Conservation (phyloP, 1,140 invertebrate species). For the Radopholus similis region DNA sequence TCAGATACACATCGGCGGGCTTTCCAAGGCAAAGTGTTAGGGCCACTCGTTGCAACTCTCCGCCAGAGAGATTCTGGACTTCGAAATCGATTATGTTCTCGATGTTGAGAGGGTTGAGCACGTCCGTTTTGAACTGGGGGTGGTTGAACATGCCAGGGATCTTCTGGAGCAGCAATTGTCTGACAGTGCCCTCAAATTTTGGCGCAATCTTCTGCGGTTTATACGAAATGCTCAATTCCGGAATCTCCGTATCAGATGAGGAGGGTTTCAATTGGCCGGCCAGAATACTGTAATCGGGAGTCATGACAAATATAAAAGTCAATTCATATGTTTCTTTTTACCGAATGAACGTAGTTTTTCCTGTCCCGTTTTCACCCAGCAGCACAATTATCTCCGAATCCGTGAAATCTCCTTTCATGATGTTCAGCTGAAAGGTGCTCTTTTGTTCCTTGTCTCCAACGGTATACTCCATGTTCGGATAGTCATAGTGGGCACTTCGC, state of each 20-base stretch:
- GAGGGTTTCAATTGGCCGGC: constrained; percentile 90
- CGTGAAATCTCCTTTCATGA: constrained; percentile 88
- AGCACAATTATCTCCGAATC: constrained; percentile 98
- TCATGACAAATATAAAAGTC: neutral
- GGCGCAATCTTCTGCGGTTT: constrained; percentile 99
- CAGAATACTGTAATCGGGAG: constrained; percentile 71
- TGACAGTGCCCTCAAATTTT: constrained; percentile 67
- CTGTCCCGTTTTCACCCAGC: constrained; percentile 97
- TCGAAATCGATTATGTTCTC: constrained; percentile 98
- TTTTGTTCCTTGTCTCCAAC: neutral
- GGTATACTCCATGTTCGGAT: constrained; percentile 72
- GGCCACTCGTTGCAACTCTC: constrained; percentile 95
- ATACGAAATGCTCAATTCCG: constrained; percentile 93
- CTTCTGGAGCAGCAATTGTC: constrained; percentile 57
- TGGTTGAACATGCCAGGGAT: constrained; percentile 44
- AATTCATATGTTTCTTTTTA: constrained; percentile 9
- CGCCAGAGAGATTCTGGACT: constrained; percentile 94
- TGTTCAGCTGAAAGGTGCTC: constrained; percentile 71
- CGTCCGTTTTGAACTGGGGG: constrained; percentile 95
- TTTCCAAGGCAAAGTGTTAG: constrained; percentile 91
- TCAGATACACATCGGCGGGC: constrained; percentile 96
- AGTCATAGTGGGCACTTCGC: constrained; percentile 89
- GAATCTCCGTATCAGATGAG: constrained; percentile 77
- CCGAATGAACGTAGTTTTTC: constrained; percentile 95
- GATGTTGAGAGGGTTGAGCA: constrained; percentile 96